Conservation (phyloP, 2,888 invertebrate genomes). For the Falcaria lacertinaria region DNA sequence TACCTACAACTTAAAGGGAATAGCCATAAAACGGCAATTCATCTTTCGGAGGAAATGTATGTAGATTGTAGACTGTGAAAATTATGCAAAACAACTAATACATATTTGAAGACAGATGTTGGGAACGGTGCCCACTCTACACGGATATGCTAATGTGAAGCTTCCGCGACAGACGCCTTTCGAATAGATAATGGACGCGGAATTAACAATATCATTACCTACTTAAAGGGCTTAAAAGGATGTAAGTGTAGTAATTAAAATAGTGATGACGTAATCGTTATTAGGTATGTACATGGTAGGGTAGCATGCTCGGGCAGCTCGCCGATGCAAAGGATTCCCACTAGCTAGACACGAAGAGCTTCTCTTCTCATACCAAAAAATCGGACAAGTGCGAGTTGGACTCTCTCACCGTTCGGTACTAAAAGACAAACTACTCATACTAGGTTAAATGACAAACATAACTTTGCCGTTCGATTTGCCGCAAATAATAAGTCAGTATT, state of each 20-base stretch:
- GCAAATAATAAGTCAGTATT: no score
- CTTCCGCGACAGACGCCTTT: slow-evolving; percentile 10
- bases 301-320: no score
- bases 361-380: no score
- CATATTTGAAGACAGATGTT: slow-evolving; percentile 33
- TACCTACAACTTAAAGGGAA: background rate
- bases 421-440: no score
- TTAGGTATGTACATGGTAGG: no score
- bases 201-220: slow-evolving; percentile 13
- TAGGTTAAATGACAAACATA: no score
- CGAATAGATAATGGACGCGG: slow-evolving; percentile 7
- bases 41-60: slow-evolving; percentile 11
- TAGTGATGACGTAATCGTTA: no score
- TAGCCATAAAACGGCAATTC: slow-evolving; percentile 5
- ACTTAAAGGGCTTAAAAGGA: background rate
- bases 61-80: slow-evolving; percentile 10
- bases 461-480: no score
- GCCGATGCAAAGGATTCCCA: no score
- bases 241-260: background rate
- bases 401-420: no score
- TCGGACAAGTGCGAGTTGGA: no score
- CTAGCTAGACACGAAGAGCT: no score
- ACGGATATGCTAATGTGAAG: slow-evolving; percentile 20
- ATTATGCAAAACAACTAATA: slow-evolving; percentile 36
- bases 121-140: slow-evolving; percentile 19